Evolutionary conservation across 2,113 vertebrate species (phyloP).

Genomic region (Platichthys stellatus): DNA sequence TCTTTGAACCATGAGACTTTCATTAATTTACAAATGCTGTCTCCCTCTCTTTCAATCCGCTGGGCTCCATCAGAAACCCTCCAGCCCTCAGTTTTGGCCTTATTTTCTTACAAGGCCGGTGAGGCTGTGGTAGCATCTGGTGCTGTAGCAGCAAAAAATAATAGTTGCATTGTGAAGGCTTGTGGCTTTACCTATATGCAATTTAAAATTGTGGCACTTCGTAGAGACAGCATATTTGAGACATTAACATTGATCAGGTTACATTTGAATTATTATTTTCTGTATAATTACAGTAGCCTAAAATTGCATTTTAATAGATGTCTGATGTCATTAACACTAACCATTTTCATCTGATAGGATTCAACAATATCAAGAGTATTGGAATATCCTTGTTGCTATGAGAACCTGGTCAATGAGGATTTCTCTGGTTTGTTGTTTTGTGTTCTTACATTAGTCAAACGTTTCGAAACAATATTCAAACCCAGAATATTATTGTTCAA

Average conservation of each 20-base stretch:
- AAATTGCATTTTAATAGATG: background rate
- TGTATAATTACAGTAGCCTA: too few relatives aligned
- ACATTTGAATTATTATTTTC: background rate
- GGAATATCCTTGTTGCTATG: too few relatives aligned
- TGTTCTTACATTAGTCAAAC: too few relatives aligned
- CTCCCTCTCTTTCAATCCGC: background rate
- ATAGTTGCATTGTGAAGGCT: background rate
- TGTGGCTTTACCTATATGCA: background rate
- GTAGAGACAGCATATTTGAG: background rate
- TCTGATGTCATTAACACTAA: background rate
- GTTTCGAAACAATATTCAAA: too few relatives aligned
- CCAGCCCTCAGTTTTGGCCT: background rate
- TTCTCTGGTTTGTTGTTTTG: too few relatives aligned
- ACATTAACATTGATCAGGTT: background rate
- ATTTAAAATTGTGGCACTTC: background rate
- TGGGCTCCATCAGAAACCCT: background rate
- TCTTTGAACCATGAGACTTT: background rate
- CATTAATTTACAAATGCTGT: background rate
- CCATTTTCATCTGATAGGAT: background rate
- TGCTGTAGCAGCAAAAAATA: background rate
- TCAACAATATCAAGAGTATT: background rate
- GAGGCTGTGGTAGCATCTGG: constrained; percentile 33
- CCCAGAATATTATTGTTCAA: too few relatives aligned
- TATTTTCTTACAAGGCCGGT: constrained; percentile 33
- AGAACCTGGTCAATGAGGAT: too few relatives aligned